Base-by-base conservation (phyloP, 2,888 invertebrate species). In the Caenorhabditis panamensis region DNA sequence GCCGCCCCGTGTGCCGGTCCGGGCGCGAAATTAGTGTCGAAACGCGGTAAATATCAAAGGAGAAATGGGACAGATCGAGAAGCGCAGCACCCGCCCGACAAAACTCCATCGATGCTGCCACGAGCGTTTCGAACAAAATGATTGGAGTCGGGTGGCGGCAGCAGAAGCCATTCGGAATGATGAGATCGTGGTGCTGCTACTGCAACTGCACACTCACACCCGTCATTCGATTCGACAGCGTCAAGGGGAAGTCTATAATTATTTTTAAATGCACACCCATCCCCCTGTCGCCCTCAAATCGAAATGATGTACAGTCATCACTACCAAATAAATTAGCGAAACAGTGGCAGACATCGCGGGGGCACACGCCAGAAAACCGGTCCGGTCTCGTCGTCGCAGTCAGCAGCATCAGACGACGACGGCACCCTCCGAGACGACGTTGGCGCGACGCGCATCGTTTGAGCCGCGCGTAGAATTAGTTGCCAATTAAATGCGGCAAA, bases 401-500 rank as follows among this genome's bases (percentile, higher is more conserved):
- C 67, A 58, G 58, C 67, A 54, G 67, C 41, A 41, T 6, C 41
- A 41, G 58, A 20, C 56, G 49, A 24, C 51, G 31, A 20, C 41
- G 31, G 41, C 59, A 59, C 59, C 59, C 24, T 18, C 47, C 18
- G 47, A 47, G 49, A 37, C 62, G 62, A 44, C 72, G 62, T 44
- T 53, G 58, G 26, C 63, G 77, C 77, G 76, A 68, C 51, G 67
- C 76, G 76, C 76, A 68, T 76, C 76, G 76, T 76, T 76, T 68
- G 76, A 76, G 76, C 67, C 76, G 68, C 36, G 20, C 26, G 26
- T 18, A 22, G 73, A 73, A 73, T 73, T 75, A 67, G 75, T 67
- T 76, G 68, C 68, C 76, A 76, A 76, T 76, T 76, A 76, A 76
- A 79, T 63, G 69, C 31, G 51, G 64, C 56, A 56, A 44, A 61